Percentiles rank a stretch among this genome's conserved stretches.
phyloP scores from a whole-genome alignment of 2,888 invertebrate species.

The Oscheius sp. region DNA sequence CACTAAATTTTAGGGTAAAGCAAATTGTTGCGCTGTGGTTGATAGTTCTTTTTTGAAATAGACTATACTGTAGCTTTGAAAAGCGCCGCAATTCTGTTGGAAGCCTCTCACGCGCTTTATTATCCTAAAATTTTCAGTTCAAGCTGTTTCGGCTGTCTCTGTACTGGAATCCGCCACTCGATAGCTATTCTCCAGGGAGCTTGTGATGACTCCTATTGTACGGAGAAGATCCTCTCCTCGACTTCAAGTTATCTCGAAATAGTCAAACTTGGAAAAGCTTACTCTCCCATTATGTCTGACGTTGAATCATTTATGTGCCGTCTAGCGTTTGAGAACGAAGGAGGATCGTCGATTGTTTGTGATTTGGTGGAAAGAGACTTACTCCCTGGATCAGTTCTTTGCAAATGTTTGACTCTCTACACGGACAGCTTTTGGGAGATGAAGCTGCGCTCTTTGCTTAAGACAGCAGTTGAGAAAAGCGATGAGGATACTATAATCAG shows the following conservation, averaged over 20 bases:
- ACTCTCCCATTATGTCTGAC: slow-evolving; percentile 37
- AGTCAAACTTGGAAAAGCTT: slow-evolving; percentile 21
- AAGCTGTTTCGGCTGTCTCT: slow-evolving; percentile 77
- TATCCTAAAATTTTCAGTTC: slow-evolving; percentile 40
- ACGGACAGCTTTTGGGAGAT: slow-evolving; percentile 47
- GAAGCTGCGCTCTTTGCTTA: slow-evolving; percentile 42
- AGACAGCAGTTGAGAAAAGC: slow-evolving; percentile 29
- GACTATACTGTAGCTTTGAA: too few species aligned
- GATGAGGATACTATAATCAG: slow-evolving; percentile 36
- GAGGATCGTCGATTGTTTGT: slow-evolving; percentile 29
- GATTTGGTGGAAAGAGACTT: slow-evolving; percentile 19
- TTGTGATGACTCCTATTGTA: slow-evolving; percentile 35
- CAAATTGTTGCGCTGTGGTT: too few species aligned
- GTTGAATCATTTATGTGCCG: slow-evolving; percentile 39
- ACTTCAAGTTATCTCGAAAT: not conserved
- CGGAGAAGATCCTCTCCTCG: not conserved
- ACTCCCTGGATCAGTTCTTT: slow-evolving; percentile 32
- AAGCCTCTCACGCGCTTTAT: not conserved
- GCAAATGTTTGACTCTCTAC: slow-evolving; percentile 34
- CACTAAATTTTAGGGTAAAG: too few species aligned
- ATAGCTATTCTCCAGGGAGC: slow-evolving; percentile 81
- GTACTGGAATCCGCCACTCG: slow-evolving; percentile 91
- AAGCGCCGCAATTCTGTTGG: not conserved
- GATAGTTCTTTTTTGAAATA: too few species aligned
- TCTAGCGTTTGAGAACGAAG: slow-evolving; percentile 34